phyloP scores from a whole-genome alignment of 2,888 invertebrate species.

The Drosophila recens region DNA sequence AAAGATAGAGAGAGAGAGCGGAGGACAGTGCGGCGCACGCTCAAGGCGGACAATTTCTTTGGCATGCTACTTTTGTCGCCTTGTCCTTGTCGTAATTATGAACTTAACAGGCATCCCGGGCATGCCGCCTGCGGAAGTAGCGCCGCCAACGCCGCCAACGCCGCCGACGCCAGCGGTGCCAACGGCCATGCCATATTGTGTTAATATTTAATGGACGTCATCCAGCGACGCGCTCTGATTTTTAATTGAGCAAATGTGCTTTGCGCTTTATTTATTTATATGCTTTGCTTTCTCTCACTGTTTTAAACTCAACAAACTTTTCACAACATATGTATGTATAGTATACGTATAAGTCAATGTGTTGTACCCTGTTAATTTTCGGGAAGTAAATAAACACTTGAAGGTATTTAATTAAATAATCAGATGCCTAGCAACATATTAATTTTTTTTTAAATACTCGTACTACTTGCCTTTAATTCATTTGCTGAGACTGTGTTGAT shows the following conservation, averaged over 20 bases:
- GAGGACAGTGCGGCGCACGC: conserved; percentile 15
- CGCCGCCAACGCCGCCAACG: conserved; percentile 18
- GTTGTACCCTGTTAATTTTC: too few relatives aligned
- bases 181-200: conserved; percentile 39
- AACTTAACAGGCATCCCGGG: conserved; percentile 46
- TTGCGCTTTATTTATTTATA: conserved; percentile 24
- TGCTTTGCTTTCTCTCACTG: conserved; percentile 8
- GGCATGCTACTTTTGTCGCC: conserved; percentile 45
- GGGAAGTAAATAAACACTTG: not conserved
- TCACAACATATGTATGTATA: not conserved
- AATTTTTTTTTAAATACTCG: conserved; percentile 9
- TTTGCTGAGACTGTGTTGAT: conserved; percentile 39
- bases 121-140: conserved; percentile 36
- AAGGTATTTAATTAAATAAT: conserved; percentile 25
- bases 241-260: conserved; percentile 54
- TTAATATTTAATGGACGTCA: conserved; percentile 64
- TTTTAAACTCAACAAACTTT: conserved; percentile 30
- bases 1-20: not conserved
- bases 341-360: too few relatives aligned
- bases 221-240: conserved; percentile 39
- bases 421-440: conserved; percentile 11
- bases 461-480: conserved; percentile 43
- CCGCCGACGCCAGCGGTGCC: conserved; percentile 18
- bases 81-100: conserved; percentile 61
- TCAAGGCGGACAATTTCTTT: conserved; percentile 45